phyloP scores from a whole-genome alignment of 2,888 invertebrate species.

The Cyaniris semiargus region DNA sequence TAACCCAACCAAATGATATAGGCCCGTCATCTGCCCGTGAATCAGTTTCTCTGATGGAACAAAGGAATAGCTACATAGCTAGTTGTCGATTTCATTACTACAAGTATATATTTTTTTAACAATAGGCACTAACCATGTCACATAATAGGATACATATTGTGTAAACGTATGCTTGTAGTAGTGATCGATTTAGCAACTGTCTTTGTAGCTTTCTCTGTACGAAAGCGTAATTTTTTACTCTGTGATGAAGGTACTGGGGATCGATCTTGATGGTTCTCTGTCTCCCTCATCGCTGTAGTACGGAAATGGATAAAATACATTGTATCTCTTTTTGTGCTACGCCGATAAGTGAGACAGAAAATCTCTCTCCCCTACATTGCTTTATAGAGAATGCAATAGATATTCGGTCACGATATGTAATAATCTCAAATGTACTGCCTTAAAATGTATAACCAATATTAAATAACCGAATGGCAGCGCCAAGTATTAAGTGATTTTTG shows the following conservation, averaged over 20 bases:
- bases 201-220: not conserved
- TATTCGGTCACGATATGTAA: constrained; percentile 4
- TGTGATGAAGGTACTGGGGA: not conserved
- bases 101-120: too few species aligned
- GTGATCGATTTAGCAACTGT: not conserved
- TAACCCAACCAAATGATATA: not conserved
- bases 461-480: not conserved
- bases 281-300: not conserved
- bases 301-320: not conserved
- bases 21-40: not conserved
- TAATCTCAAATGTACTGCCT: constrained; percentile 25
- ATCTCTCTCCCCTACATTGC: not conserved
- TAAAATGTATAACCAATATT: constrained; percentile 18
- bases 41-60: not conserved
- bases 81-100: too few species aligned
- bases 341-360: not conserved
- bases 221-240: not conserved
- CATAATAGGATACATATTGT: too few species aligned
- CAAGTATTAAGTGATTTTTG: constrained; percentile 17
- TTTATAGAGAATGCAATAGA: constrained; percentile 24
- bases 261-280: not conserved
- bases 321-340: not conserved
- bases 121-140: too few species aligned
- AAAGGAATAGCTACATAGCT: not conserved
- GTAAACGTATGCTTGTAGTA: not conserved